These are phyloP conservation scores for Pterostichus niger DNA, from an alignment of 2,888 invertebrate species.

Conservation along the genomic window DNA sequence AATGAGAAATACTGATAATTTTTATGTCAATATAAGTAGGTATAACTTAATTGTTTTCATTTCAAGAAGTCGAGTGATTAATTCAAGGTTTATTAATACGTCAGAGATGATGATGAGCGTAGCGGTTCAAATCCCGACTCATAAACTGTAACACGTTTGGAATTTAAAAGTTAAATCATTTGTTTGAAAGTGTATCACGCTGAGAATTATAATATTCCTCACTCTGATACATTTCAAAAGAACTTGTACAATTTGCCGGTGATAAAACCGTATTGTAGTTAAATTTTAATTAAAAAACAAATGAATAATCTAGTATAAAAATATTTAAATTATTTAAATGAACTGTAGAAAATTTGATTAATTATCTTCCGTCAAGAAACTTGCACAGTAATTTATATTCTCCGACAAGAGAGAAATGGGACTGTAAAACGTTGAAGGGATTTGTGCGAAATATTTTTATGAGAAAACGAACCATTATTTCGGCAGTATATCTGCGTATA, in stretches of 20 bases:
- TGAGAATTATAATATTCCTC: slow-evolving; percentile 36
- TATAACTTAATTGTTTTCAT: too few species aligned
- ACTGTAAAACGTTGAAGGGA: neutral
- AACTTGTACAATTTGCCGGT: slow-evolving; percentile 28
- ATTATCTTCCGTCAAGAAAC: slow-evolving; percentile 54
- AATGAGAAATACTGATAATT: too few species aligned
- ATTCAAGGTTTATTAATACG: slow-evolving; percentile 43
- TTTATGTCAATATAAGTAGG: too few species aligned
- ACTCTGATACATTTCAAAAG: slow-evolving; percentile 32
- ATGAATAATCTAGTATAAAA: slow-evolving; percentile 60
- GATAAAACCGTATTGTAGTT: slow-evolving; percentile 48
- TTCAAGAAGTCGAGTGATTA: neutral
- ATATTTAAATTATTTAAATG: slow-evolving; percentile 64
- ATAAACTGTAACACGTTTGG: slow-evolving; percentile 43
- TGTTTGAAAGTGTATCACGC: slow-evolving; percentile 54
- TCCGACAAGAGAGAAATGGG: slow-evolving; percentile 23
- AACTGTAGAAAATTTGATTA: slow-evolving; percentile 63
- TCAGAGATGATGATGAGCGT: slow-evolving; percentile 45
- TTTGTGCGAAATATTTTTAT: slow-evolving; percentile 24
- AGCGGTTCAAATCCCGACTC: slow-evolving; percentile 15
- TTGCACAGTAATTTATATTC: slow-evolving; percentile 58
- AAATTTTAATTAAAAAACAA: slow-evolving; percentile 64
- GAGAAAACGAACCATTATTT: slow-evolving; percentile 1
- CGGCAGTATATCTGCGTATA: neutral
- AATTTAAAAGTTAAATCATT: slow-evolving; percentile 57